phyloP scores from a whole-genome alignment of 2,113 vertebrate species.

The Microcebus lehilahytsara region DNA sequence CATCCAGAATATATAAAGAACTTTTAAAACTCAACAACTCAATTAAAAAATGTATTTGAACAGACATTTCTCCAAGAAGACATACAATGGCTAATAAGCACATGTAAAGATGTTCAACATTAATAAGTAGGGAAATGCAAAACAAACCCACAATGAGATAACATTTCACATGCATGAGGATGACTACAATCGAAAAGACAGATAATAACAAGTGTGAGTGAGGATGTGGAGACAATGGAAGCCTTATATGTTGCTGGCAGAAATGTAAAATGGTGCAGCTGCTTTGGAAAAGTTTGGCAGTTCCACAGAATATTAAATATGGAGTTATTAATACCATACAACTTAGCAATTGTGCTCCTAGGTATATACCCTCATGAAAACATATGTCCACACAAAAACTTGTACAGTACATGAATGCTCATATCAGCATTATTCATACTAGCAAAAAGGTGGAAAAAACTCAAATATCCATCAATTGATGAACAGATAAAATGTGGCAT shows the following conservation, averaged over 20 bases:
- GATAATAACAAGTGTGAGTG: neutral
- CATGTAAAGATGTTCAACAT: neutral
- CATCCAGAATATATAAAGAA: too few relatives aligned
- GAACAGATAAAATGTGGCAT: neutral
- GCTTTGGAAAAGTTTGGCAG: constrained; percentile 19
- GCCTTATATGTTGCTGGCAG: neutral
- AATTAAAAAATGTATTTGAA: constrained; percentile 18
- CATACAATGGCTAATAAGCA: neutral
- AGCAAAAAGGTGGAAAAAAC: neutral
- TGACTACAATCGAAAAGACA: neutral
- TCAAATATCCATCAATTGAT: neutral
- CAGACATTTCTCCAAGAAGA: constrained; percentile 26
- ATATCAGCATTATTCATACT: neutral
- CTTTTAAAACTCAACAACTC: neutral
- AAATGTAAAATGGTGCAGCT: neutral
- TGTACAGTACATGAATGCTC: neutral
- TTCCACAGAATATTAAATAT: neutral
- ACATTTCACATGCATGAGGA: neutral
- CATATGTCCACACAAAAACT: too few relatives aligned
- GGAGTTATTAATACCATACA: neutral
- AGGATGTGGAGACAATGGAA: neutral
- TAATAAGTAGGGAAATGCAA: neutral
- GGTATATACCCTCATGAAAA: too few relatives aligned
- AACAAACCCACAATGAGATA: neutral
- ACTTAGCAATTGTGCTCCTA: too few relatives aligned